Percentiles rank a stretch among this genome's conserved stretches.
Conservation (phyloP, 2,113 vertebrate genomes). For the Cyanoderma ruficeps region DNA sequence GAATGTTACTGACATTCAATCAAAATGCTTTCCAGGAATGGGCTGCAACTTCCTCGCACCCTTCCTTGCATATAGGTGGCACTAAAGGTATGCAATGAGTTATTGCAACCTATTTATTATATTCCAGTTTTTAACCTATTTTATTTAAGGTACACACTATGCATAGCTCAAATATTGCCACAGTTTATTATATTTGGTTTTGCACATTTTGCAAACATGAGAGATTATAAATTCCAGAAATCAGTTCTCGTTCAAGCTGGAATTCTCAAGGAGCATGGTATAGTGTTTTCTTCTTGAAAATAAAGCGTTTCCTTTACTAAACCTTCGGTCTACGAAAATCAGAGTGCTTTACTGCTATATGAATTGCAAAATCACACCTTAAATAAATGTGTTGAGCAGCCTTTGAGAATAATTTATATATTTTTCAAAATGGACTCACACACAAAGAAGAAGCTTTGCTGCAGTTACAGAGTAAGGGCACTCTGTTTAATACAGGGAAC, state of each 20-base stretch:
- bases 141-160: not conserved
- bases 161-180: not conserved
- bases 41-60: not conserved
- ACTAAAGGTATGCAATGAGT: not conserved
- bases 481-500: not conserved
- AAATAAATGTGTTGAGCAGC: not conserved
- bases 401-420: not conserved
- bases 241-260: not conserved
- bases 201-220: not conserved
- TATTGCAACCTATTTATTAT: not conserved
- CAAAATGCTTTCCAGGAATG: not conserved
- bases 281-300: not conserved
- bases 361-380: not conserved
- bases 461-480: not conserved
- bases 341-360: not conserved
- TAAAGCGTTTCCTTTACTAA: not conserved
- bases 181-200: not conserved
- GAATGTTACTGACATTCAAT: not conserved
- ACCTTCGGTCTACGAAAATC: not conserved
- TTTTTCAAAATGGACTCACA: not conserved
- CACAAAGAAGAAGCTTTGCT: not conserved
- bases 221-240: not conserved
- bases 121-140: not conserved
- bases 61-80: not conserved
- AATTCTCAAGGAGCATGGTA: not conserved